Base-by-base conservation (phyloP, 2,888 invertebrate species). In the Brassicogethes aeneus region DNA sequence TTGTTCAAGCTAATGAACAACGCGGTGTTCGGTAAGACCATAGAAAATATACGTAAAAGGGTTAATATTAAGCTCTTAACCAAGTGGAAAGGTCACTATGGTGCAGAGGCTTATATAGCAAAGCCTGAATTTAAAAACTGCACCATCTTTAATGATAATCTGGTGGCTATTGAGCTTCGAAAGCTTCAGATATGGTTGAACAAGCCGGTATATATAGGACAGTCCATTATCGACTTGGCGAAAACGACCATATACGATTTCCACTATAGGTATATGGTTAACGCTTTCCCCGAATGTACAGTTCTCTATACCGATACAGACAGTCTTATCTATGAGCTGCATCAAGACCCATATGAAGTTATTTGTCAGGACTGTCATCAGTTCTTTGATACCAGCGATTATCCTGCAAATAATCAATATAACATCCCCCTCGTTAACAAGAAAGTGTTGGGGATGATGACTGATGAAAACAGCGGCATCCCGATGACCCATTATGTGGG, bases 171-270 rank as follows among this genome's bases (percentile, higher is more conserved):
- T 2, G 45, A 54, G 43, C 12, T 50, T 15, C 43, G 40, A 14
- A 39, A 40, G 32, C 15, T 43, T n/a, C 33, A 50, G 33, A 41
- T 50, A 7, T 36, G 32, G 16, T 48, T 48, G 12, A 48, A 50
- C 29, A 55, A 55, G 36, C 52, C 52, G 2, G 50, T 54, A 12
- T 52, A 54, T 37, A 39, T 47, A 1, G 52, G 54, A 8, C 40
- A 51, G 34, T 7, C 42, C 15, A 45, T 55, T 34, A 42, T 53
- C 17, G 53, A 55, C 12, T 35, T 55, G 15, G 46, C 54, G 12
- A 55, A 55, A 40, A 43, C 40, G n/a, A 42, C 39, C 5, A 30
- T 53, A 5, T 52, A n/a, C n/a, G n/a, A n/a, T n/a, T n/a, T n/a
- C n/a, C n/a, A n/a, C n/a, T n/a, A n/a, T n/a, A n/a, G n/a, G n/a